Conservation (phyloP, 2,888 invertebrate species). For the Tachina fera region DNA sequence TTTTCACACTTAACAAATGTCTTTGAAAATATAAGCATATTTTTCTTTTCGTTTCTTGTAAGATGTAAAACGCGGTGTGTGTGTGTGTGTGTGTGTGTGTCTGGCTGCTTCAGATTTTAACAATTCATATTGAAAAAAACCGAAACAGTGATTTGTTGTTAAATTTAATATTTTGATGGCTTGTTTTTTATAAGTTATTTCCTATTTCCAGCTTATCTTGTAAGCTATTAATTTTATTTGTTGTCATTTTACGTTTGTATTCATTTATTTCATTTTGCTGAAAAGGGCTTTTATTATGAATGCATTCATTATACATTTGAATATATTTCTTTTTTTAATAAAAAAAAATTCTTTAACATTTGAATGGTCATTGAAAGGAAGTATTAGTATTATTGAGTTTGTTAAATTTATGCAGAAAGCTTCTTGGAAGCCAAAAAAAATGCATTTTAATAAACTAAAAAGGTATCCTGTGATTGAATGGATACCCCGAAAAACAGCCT, state of each 20-base stretch:
- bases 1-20: slow-evolving; percentile 72
- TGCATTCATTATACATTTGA: too few species aligned
- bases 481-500: too few species aligned
- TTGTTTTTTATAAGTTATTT: slow-evolving; percentile 7
- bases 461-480: too few species aligned
- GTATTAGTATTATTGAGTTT: too few species aligned
- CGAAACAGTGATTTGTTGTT: slow-evolving; percentile 62
- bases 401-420: too few species aligned
- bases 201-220: slow-evolving; percentile 56
- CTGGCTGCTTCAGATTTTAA: slow-evolving; percentile 22
- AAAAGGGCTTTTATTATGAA: not conserved
- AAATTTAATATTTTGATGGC: slow-evolving; percentile 28
- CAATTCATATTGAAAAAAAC: slow-evolving; percentile 17
- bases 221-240: slow-evolving; percentile 60
- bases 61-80: not conserved
- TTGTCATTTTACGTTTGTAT: slow-evolving; percentile 14
- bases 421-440: too few species aligned
- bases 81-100: not conserved
- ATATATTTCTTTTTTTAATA: too few species aligned
- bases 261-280: not conserved
- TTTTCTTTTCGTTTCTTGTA: slow-evolving; percentile 26
- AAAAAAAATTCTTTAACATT: too few species aligned
- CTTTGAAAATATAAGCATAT: slow-evolving; percentile 62
- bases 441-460: too few species aligned
- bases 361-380: too few species aligned